These are phyloP conservation scores for Mythimna pallens DNA, from an alignment of 2,888 invertebrate species.

Conservation along the genomic window DNA sequence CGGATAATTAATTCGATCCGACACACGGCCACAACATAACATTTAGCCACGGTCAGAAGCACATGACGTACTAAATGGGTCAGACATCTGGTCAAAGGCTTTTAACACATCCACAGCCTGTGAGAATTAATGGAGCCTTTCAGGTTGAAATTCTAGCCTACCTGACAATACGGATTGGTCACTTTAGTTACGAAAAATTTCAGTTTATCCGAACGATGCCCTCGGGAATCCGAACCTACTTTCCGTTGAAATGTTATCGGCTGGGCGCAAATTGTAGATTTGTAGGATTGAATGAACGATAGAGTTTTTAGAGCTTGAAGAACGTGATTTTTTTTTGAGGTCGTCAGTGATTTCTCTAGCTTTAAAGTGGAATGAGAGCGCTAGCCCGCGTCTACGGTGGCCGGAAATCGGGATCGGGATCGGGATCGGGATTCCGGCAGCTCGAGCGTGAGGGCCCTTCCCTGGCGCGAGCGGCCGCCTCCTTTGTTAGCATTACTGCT, in stretches of 20 bases:
- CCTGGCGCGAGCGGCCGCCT: too few relatives aligned
- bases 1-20: neutral
- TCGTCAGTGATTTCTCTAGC: neutral
- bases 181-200: conserved; percentile 26
- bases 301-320: neutral
- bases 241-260: conserved; percentile 2
- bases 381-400: too few relatives aligned
- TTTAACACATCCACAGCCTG: neutral
- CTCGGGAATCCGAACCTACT: conserved; percentile 28
- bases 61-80: conserved; percentile 11
- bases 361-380: too few relatives aligned
- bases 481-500: too few relatives aligned
- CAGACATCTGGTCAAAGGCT: conserved; percentile 8
- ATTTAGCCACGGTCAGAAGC: neutral
- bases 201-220: conserved; percentile 18
- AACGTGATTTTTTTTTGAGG: neutral
- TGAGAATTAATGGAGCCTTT: conserved; percentile 16
- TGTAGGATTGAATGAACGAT: neutral
- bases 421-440: too few relatives aligned
- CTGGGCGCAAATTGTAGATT: conserved; percentile 16
- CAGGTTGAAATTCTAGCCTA: conserved; percentile 26
- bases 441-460: too few relatives aligned
- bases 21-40: neutral
- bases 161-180: conserved; percentile 31
- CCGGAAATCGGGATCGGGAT: too few relatives aligned